Evolutionary conservation across 2,113 vertebrate genomes (phyloP), one percentile per base, ranked within the genome.

Genomic region (Herpailurus yagouaroundi): DNA sequence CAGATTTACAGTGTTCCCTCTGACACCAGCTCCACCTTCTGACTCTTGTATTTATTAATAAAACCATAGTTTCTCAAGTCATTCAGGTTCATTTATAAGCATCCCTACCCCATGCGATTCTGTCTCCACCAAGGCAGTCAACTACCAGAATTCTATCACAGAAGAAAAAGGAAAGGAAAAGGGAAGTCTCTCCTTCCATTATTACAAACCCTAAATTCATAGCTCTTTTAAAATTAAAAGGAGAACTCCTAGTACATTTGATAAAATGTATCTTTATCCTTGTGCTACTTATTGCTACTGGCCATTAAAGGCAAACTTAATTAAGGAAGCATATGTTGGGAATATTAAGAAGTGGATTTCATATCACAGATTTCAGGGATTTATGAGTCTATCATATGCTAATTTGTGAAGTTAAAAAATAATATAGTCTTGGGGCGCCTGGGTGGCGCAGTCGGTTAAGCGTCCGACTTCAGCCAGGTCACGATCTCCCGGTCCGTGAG

Each of bases 401-500:
- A 86, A 92, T 33, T 48, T 83, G 12, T 71, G 31, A 91, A 55
- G n/a, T 63, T 83, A 87, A 93, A 92, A 45, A 87, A 73, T 94
- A 68, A 95, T 36, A 50, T 36, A 52, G 7, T 77, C 74, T 48
- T 60, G 57, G 21, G 8, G 57, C 23, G 57, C 57, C 21, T 25
- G 21, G 19, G 57, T 60, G 57, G 21, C 19, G 36, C 36, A 36
- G 36, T 36, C 36, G 36, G 36, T 36, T 36, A 36, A 36, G 36
- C 36, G 36, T 36, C 36, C 36, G 36, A 36, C 36, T 36, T 36
- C 36, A 36, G 36, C 36, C 36, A 36, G 36, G 36, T 36, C 36
- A 36, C 36, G 36, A 38, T 38, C 36, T 38, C 36, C 0, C 36
- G 36, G 36, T 38, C 36, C 36, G 36, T 38, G 36, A 38, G 36